Evolutionary conservation across 2,113 vertebrate species (phyloP), one percentile per base, ranked within the genome.

Genomic region (Pleuronectes platessa): DNA sequence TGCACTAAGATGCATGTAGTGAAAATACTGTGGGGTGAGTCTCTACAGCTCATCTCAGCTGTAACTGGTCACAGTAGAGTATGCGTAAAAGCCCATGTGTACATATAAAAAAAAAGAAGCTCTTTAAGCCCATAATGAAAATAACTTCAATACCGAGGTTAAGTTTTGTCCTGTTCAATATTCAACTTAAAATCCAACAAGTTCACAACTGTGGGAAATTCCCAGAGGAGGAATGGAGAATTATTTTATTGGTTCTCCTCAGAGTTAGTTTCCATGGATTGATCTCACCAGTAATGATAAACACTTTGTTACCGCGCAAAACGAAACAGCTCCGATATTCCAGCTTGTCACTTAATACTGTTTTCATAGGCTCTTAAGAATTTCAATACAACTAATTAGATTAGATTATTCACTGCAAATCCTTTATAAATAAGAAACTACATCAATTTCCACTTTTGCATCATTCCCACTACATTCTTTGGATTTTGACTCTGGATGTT

Each of bases 181-280:
- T 67, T 76, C 10, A 71, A 13, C 40, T 71, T 17, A 23, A 79
- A 73, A 75, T 18, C 47, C 24, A 72, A 61, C 47, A n/a, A 45
- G 42, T 26, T 79, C 47, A 45, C 40, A 42, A 55, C 15, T 31
- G 31, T 49, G 64, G 76, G 68, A 78, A 78, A 79, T 35, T 85
- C 70, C 76, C 68, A 15, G 4, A 27, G 27, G 27, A 5, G 27
- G 27, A 31, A 31, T 31, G 27, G 13, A 23, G 21, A 68, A 68
- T 78, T 1, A 47, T n/a, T 79, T 72, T 73, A 74, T 69, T 72
- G n/a, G 47, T 72, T 79, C 42, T 40, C 58, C 54, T 74, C 21
- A 55, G 37, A 40, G 45, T 53, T 26, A 3, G 14, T 72, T 79
- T 84, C 47, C 64, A 40, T 73, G 18, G 79, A 78, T 51, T 63